phyloP scores from a whole-genome alignment of 2,797 vertebrate species.

The Crypturellus tataupa region DNA sequence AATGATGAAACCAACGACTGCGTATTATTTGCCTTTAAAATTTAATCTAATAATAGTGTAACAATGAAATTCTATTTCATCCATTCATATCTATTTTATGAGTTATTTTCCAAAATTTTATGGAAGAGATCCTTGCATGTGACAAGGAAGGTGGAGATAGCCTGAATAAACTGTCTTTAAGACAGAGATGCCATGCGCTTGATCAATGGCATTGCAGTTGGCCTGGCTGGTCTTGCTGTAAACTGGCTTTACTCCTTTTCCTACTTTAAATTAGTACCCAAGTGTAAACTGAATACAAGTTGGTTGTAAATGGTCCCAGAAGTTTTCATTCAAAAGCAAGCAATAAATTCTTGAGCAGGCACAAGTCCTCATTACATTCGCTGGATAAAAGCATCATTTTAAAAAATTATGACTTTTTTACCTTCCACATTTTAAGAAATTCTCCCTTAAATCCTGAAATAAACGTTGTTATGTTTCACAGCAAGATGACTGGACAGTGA shows the following conservation, averaged over 20 bases:
- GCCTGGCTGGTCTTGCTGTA: not conserved
- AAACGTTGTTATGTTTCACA: not conserved
- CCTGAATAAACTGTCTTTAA: not conserved
- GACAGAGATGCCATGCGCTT: not conserved
- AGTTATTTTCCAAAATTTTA: not conserved
- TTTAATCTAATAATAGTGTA: not conserved
- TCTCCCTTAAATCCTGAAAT: not conserved
- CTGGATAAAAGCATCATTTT: not conserved
- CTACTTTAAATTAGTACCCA: not conserved
- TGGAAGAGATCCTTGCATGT: not conserved
- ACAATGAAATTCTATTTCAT: not conserved
- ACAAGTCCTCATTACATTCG: not conserved
- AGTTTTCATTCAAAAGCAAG: not conserved
- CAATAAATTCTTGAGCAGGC: not conserved
- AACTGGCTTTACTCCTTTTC: not conserved
- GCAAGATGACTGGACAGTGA: not conserved
- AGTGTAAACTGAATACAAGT: not conserved
- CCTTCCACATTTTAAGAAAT: not conserved
- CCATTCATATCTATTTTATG: not conserved
- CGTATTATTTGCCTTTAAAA: not conserved
- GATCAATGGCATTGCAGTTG: not conserved
- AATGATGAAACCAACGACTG: not conserved
- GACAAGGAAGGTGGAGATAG: not conserved
- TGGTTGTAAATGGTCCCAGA: not conserved
- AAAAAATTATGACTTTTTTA: not conserved